phyloP scores from a whole-genome alignment of 2,797 vertebrate genomes.

The Aselliscus stoliczkanus region DNA sequence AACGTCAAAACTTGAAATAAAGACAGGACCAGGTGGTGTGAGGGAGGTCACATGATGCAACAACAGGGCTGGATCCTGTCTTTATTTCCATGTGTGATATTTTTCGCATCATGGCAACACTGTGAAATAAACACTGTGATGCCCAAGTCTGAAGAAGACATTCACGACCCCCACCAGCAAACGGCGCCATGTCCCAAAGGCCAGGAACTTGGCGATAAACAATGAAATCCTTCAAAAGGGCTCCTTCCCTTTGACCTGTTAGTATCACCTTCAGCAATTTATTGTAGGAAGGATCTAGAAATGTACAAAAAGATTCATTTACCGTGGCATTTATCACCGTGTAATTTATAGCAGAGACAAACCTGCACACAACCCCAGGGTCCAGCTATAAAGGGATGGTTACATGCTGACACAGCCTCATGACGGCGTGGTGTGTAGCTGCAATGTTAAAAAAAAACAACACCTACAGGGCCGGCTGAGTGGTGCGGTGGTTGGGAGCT shows the following conservation, averaged over 20 bases:
- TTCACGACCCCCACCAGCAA: not conserved
- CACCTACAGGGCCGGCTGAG: too few species aligned
- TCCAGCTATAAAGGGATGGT: not conserved
- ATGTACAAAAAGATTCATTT: not conserved
- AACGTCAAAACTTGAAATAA: not conserved
- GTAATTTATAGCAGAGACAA: not conserved
- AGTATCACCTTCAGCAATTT: not conserved
- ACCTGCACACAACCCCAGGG: not conserved
- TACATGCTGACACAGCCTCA: fast-evolving
- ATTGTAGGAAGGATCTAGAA: not conserved
- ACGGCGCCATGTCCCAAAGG: not conserved
- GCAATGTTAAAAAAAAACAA: too few species aligned
- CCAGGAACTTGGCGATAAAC: not conserved
- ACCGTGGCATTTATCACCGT: not conserved
- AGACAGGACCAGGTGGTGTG: too few species aligned
- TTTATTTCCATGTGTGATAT: not conserved
- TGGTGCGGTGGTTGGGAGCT: too few species aligned
- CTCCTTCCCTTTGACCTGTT: not conserved
- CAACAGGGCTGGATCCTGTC: not conserved
- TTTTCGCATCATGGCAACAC: not conserved
- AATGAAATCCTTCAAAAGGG: not conserved
- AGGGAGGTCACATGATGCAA: not conserved
- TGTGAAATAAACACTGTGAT: not conserved
- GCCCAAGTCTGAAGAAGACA: not conserved
- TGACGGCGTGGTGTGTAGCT: fast-evolving